Base-by-base conservation (phyloP, 2,888 invertebrate species). In the Thymelicus sylvestris region DNA sequence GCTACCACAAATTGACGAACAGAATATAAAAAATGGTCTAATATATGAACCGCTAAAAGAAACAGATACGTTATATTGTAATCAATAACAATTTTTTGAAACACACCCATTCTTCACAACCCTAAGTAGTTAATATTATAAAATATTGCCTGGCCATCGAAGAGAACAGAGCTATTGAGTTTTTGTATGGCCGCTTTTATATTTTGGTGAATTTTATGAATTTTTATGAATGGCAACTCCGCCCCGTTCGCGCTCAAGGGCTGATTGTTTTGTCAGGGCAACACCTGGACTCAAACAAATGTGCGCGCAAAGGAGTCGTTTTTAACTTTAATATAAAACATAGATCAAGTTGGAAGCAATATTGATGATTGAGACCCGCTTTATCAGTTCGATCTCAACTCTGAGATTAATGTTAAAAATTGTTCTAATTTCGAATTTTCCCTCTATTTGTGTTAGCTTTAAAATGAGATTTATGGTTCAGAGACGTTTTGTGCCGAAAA, bases 181-280 rank as follows among this genome's bases (percentile, higher is more conserved):
- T 89, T 88, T 81, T 85, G 76, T 81, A 74, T 80, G 83, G 44
- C 83, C 81, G 81, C 85, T 85, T 89, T 86, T 88, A 85, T 84
- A 90, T 86, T 91, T 91, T 84, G 80, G 83, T 85, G 82, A 81
- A 88, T 89, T 91, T 88, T 84, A 87, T 88, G 86, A 87, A 82
- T 78, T 83, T 81, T 79, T 89, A 86, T 92, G 91, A 91, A 91
- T 89, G 86, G 85, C 81, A 82, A 83, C 90, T 85, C 90, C 92
- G 91, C 89, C 90, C 90, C 84, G 84, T 90, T 90, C 84, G 84
- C 86, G 78, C 74, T 83, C 85, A 83, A 90, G 87, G 84, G 86
- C 82, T 88, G 90, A 93, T 93, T 93, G 93, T 93, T 93, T 93
- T 93, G 93, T 93, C 92, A 92, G 89, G 80, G 82, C 83, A 88